A percentile compares a stretch with the other conserved stretches of the same genome.
Evolutionary conservation across 2,797 vertebrate species (phyloP).

Genomic region (Eulemur coronatus): DNA sequence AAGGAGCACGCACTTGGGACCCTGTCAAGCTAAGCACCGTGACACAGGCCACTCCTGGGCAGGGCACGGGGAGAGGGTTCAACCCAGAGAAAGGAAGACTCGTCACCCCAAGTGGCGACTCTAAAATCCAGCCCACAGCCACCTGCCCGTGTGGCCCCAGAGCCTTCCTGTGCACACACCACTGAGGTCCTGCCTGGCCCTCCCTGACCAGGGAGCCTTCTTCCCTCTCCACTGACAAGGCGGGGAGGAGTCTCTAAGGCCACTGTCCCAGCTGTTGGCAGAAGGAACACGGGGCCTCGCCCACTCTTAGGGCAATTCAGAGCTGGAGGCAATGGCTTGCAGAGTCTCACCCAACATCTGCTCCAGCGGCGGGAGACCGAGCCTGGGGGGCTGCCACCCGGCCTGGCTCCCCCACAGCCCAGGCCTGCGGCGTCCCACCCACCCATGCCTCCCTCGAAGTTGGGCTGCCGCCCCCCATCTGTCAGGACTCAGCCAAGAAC

Average conservation of each 20-base stretch:
- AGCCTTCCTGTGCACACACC: neutral
- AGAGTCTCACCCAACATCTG: neutral
- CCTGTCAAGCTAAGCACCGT: no score
- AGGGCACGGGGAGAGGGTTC: fast-evolving
- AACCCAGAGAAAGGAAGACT: fast-evolving
- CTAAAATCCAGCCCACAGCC: neutral
- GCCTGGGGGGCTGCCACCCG: fast-evolving
- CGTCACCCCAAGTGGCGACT: neutral
- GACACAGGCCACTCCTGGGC: neutral
- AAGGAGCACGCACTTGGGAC: fast-evolving
- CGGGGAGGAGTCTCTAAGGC: fast-evolving
- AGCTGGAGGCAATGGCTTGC: fast-evolving
- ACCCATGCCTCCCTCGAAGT: fast-evolving
- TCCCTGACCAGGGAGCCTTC: no score
- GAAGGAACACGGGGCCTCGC: fast-evolving
- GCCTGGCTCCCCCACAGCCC: fast-evolving
- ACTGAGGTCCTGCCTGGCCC: neutral
- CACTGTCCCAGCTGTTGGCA: fast-evolving
- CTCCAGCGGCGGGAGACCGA: neutral
- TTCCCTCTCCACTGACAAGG: no score
- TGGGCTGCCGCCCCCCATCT: fast-evolving
- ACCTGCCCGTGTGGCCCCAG: neutral
- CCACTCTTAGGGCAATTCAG: fast-evolving
- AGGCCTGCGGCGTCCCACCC: neutral
- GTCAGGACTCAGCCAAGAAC: neutral